phyloP scores from a whole-genome alignment of 2,888 invertebrate genomes.

The Plebejus anna region DNA sequence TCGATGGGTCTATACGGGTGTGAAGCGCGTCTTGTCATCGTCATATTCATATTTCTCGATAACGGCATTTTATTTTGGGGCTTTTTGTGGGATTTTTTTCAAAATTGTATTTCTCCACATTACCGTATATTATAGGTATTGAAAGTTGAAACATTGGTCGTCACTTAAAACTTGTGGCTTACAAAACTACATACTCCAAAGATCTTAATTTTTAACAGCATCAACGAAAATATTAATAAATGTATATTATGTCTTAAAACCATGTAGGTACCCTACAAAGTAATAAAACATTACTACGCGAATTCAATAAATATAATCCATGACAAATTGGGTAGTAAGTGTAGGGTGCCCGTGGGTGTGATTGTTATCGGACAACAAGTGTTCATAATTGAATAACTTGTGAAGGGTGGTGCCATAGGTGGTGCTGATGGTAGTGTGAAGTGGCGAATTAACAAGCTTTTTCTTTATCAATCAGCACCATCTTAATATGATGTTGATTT shows the following conservation, averaged over 20 bases:
- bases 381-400: constrained; percentile 38
- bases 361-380: constrained; percentile 40
- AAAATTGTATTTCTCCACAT: neutral
- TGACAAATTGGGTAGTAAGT: constrained; percentile 16
- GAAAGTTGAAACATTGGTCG: too few species aligned
- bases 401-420: constrained; percentile 27
- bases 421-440: constrained; percentile 5
- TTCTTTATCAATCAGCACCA: neutral
- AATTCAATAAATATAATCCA: neutral
- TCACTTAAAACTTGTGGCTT: too few species aligned
- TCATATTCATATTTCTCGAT: constrained; percentile 14
- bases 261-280: neutral
- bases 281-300: neutral
- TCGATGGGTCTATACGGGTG: neutral
- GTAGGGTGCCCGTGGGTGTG: constrained; percentile 31
- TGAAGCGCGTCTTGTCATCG: constrained; percentile 10
- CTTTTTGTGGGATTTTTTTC: neutral
- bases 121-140: too few species aligned
- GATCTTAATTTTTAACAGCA: too few species aligned
- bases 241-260: too few species aligned
- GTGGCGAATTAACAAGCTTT: constrained; percentile 18
- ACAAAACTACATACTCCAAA: too few species aligned
- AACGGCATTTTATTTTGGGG: neutral
- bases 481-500: neutral
- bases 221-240: too few species aligned